These are phyloP conservation scores for Anguilla pacifica DNA, from an alignment of 2,797 vertebrate species.

Conservation along the genomic window DNA sequence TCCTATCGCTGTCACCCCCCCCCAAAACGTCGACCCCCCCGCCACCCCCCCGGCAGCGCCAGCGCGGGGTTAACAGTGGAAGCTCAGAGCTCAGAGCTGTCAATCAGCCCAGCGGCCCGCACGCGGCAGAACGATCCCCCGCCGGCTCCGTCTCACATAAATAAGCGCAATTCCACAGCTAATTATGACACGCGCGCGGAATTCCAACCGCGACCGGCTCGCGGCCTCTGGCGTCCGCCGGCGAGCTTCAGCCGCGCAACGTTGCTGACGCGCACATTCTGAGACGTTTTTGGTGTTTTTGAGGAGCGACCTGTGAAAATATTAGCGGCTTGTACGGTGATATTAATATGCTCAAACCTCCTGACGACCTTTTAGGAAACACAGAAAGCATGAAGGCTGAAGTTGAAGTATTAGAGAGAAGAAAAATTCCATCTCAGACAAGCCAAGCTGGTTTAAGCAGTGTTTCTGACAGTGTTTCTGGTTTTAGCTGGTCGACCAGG, in stretches of 20 bases:
- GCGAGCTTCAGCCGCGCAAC: background rate
- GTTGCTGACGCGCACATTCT: background rate
- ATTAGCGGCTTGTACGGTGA: background rate
- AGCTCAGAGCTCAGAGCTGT: background rate
- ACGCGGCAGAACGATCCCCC: background rate
- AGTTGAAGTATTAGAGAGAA: background rate
- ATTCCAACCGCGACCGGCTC: background rate
- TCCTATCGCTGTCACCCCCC: background rate
- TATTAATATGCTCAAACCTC: background rate
- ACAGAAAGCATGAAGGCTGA: background rate
- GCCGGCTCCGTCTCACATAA: background rate
- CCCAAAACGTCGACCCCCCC: background rate
- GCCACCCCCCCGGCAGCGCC: background rate
- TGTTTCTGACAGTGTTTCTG: no score
- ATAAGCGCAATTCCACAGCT: background rate
- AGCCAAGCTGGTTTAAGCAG: no score
- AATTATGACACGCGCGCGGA: background rate
- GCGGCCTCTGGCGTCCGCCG: background rate
- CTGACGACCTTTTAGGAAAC: background rate
- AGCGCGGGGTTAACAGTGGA: background rate
- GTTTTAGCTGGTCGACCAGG: no score
- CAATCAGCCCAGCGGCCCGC: background rate
- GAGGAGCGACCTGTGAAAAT: background rate
- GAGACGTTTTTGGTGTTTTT: background rate
- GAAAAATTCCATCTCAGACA: background rate